Evolutionary conservation across 2,888 invertebrate genomes (phyloP).

Genomic region (Calliopum simillimum): DNA sequence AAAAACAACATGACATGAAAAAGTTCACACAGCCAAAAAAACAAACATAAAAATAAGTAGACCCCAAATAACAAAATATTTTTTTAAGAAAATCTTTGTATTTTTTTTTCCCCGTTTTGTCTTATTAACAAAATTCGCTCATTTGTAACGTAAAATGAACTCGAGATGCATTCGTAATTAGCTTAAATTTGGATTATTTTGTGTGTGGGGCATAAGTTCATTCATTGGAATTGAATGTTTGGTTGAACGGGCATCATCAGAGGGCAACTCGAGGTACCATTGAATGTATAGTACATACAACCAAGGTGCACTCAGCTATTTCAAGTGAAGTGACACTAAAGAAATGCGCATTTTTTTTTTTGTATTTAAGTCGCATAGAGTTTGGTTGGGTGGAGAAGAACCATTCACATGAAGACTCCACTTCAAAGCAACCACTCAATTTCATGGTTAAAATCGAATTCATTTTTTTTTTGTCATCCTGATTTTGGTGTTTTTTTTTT

Average conservation of each 20-base stretch:
- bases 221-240: too few relatives aligned
- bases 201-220: neutral
- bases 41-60: neutral
- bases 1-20: neutral
- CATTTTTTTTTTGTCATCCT: slow-evolving; percentile 44
- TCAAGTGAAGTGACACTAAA: too few relatives aligned
- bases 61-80: too few relatives aligned
- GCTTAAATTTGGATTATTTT: slow-evolving; percentile 12
- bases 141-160: slow-evolving; percentile 17
- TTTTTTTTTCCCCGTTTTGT: slow-evolving; percentile 1
- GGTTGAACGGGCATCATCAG: too few relatives aligned
- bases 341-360: too few relatives aligned
- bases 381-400: slow-evolving; percentile 10
- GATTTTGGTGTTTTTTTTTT: slow-evolving; percentile 47
- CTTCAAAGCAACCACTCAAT: slow-evolving; percentile 63
- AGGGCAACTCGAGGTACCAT: too few relatives aligned
- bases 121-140: slow-evolving; percentile 3
- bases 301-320: too few relatives aligned
- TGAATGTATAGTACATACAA: too few relatives aligned
- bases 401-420: slow-evolving; percentile 50
- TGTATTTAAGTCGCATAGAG: neutral
- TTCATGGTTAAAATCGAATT: slow-evolving; percentile 51
- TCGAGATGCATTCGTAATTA: slow-evolving; percentile 33
- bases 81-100: neutral
- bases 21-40: neutral